These are phyloP conservation scores for Hirtodrosophila confusa DNA, from an alignment of 2,888 invertebrate genomes.

Conservation along the genomic window DNA sequence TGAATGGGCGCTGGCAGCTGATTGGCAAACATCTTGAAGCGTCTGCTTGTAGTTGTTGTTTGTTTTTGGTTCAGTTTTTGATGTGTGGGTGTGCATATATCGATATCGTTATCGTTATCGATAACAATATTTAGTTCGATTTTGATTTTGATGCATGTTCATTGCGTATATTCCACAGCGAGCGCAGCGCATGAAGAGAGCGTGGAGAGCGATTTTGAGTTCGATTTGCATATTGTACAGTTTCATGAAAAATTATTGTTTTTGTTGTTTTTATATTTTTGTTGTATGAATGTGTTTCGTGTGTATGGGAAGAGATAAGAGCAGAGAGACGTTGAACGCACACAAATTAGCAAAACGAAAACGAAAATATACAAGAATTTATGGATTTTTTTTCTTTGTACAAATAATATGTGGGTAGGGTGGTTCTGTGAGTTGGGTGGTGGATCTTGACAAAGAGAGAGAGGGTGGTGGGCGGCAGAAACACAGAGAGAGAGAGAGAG, in stretches of 20 bases:
- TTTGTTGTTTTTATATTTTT: slow-evolving; percentile 26
- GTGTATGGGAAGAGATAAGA: slow-evolving; percentile 74
- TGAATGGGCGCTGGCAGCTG: slow-evolving; percentile 69
- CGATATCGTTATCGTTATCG: slow-evolving; percentile 34
- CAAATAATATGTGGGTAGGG: slow-evolving; percentile 46
- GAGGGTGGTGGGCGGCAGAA: neutral
- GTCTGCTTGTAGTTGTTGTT: slow-evolving; percentile 74
- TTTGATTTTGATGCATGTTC: slow-evolving; percentile 49
- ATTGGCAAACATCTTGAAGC: slow-evolving; percentile 84
- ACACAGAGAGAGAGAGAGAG: slow-evolving; percentile 41
- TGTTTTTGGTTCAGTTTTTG: slow-evolving; percentile 17
- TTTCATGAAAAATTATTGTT: slow-evolving; percentile 46
- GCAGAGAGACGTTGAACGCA: slow-evolving; percentile 76
- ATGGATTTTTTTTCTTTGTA: slow-evolving; percentile 57
- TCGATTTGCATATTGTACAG: slow-evolving; percentile 66
- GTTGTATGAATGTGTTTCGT: slow-evolving; percentile 25
- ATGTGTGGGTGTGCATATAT: slow-evolving; percentile 45
- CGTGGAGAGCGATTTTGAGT: slow-evolving; percentile 62
- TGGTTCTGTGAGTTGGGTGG: slow-evolving; percentile 43
- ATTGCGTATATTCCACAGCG: slow-evolving; percentile 63
- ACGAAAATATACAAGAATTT: slow-evolving; percentile 58
- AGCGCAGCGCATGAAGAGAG: slow-evolving; percentile 78
- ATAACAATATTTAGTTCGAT: slow-evolving; percentile 24
- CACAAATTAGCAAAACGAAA: slow-evolving; percentile 76
- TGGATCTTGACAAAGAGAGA: slow-evolving; percentile 40